These are phyloP conservation scores for Ephialtes manifestator DNA, from an alignment of 2,888 invertebrate species.

Conservation along the genomic window DNA sequence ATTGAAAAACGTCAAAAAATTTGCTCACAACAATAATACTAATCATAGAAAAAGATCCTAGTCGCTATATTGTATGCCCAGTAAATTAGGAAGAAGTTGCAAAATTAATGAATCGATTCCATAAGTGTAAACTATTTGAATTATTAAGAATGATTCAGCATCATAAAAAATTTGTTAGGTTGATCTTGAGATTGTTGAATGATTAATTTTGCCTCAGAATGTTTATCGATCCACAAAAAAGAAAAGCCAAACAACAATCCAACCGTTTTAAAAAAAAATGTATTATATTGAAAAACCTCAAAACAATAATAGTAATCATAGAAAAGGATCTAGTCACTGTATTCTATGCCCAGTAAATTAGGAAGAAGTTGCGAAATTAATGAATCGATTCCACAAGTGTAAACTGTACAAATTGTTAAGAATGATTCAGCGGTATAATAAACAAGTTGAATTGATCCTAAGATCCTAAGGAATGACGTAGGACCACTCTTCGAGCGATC, in stretches of 20 bases:
- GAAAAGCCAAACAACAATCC: no score
- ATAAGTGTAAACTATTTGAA: background rate
- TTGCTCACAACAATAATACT: background rate
- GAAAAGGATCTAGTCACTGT: background rate
- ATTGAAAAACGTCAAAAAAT: no score
- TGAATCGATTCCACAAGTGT: background rate
- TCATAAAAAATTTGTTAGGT: background rate
- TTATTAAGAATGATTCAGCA: background rate
- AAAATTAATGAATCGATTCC: background rate
- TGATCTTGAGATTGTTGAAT: conserved; percentile 1
- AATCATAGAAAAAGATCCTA: background rate
- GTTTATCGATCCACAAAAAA: no score
- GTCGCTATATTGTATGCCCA: background rate
- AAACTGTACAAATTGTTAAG: background rate
- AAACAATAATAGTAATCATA: background rate
- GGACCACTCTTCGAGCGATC: conserved; percentile 5
- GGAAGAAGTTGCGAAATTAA: background rate
- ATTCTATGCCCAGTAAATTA: background rate
- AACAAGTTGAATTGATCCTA: conserved; percentile 5
- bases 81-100: background rate
- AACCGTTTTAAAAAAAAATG: no score
- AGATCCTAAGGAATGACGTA: conserved; percentile 21
- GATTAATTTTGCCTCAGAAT: no score
- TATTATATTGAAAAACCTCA: no score
- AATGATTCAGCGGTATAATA: background rate